Conservation (phyloP, 2,113 vertebrate genomes). For the Odocoileus hemionus region DNA sequence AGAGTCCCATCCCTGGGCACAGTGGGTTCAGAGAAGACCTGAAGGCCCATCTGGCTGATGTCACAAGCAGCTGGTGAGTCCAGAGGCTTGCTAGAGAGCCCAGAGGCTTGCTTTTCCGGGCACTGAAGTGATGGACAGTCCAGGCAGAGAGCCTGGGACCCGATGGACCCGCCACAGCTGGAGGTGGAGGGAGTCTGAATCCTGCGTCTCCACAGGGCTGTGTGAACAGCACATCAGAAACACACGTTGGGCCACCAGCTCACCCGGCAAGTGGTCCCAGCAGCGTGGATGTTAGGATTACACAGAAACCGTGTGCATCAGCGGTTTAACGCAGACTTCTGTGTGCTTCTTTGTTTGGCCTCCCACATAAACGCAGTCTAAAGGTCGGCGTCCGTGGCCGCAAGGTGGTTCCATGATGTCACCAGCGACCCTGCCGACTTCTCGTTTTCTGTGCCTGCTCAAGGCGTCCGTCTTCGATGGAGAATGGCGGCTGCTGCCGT, state of each 20-base stretch:
- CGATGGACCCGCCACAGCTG: no score
- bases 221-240: not conserved
- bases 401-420: not conserved
- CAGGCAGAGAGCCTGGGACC: not conserved
- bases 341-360: not conserved
- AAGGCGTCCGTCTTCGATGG: not conserved
- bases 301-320: not conserved
- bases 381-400: not conserved
- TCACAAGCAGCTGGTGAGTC: not conserved
- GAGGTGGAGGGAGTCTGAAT: not conserved
- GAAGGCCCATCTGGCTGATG: not conserved
- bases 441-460: not conserved
- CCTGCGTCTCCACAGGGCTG: not conserved
- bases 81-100: not conserved
- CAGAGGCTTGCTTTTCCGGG: not conserved
- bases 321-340: not conserved
- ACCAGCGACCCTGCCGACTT: not conserved
- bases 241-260: not conserved
- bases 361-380: not conserved
- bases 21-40: not conserved
- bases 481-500: not conserved
- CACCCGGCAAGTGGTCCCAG: not conserved
- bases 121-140: not conserved
- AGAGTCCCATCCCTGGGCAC: not conserved
- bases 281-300: not conserved